Base-by-base conservation (phyloP, 2,888 invertebrate species). In the Drosophila aldrichi region DNA sequence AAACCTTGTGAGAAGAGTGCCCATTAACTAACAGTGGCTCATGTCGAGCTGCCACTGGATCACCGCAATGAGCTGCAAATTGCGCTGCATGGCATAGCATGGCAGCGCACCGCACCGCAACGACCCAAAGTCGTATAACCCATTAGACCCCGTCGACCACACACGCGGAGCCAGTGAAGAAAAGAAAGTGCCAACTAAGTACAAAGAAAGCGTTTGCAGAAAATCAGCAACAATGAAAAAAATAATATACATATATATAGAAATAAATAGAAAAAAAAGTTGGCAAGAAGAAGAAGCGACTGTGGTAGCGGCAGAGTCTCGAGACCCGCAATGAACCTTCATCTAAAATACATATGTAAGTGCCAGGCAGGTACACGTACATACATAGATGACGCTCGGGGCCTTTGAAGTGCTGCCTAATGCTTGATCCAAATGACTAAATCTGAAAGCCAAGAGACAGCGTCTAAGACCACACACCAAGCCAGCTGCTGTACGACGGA, bases 401-500 rank as follows among this genome's bases (percentile, higher is more conserved):
- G 55, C 68, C 64, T 66, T 74, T 74, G 66, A 73, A 68, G 68
- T 67, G 43, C 54, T 71, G 65, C 22, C 65, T 55, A 67, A 69
- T 56, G 70, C 52, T 46, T 69, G 76, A 80, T 79, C 80, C 76
- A 70, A 81, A 77, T 79, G 82, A 64, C 79, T 66, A 74, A 70
- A 74, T 72, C 77, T 61, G 54, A 65, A 67, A 69, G 66, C 58
- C 63, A 64, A 63, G 46, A 49, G 68, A 74, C 75, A 64, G 46
- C 52, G 48, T 46, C 46, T 43, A 25, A 64, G 80, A 81, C 81
- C 81, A 68, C 82, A 79, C 82, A 74, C 66, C 61, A 9, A 46
- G 63, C 57, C 36, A 25, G 52, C 34, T 49, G 52, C 34, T 49
- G 51, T 20, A 9, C 51, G 51, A 20, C 34, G 34, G 43, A 16